These are phyloP conservation scores for Sakesphorus luctuosus DNA, from an alignment of 2,113 vertebrate species.

Conservation along the genomic window DNA sequence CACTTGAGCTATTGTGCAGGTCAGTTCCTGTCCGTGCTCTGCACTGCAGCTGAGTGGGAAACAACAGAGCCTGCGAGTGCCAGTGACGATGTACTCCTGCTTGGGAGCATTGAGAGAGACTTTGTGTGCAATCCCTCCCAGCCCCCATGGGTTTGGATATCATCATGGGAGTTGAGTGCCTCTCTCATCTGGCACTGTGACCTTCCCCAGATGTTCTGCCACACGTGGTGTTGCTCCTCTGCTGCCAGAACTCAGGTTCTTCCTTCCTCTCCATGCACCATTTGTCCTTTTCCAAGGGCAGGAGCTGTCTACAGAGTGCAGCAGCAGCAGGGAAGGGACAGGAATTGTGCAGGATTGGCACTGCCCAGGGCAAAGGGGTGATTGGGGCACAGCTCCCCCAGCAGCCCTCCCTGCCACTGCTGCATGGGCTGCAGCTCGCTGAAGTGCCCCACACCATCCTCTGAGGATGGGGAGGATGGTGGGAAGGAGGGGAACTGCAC, in stretches of 20 bases:
- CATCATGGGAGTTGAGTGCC: background rate
- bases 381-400: background rate
- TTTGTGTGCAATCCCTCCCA: background rate
- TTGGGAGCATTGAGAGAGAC: background rate
- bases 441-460: background rate
- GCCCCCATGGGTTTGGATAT: background rate
- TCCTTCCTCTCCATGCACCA: background rate
- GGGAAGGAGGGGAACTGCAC: fast-evolving
- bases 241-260: background rate
- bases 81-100: fast-evolving
- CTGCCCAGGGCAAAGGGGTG: background rate
- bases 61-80: background rate
- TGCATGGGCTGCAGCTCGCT: background rate
- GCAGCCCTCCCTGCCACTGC: fast-evolving
- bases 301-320: background rate
- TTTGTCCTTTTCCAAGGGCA: background rate
- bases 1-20: background rate
- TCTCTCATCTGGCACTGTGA: fast-evolving
- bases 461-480: fast-evolving
- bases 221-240: background rate
- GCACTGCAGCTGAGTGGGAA: background rate
- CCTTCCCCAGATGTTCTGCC: fast-evolving
- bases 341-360: background rate
- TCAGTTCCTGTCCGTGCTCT: background rate
- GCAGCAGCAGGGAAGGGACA: fast-evolving